Evolutionary conservation across 1,140 invertebrate genomes (phyloP), one percentile per base, ranked within the genome.

Genomic region (Drosophila parvula): DNA sequence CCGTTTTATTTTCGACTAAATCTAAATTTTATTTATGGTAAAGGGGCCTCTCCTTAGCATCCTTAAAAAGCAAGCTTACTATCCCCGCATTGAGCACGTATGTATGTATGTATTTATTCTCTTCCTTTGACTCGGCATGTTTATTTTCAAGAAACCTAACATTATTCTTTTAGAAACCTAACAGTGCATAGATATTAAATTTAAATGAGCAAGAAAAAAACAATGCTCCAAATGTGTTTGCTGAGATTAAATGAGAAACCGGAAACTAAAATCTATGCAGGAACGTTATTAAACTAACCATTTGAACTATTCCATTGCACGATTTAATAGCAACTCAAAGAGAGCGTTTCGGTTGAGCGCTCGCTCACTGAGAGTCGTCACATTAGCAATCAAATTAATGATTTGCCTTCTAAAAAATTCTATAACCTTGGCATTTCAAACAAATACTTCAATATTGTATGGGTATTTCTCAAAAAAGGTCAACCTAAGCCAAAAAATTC

Each of bases 1-100:
- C 75, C 69, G 81, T 86, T 78, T 82, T 79, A 85, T 74, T 81
- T 74, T 44, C 44, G 18, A 75, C 51, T 48, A 44, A 75, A 65
- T 18, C 32, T 18, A 45, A 56, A 45, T 22, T 77, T 30, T 53
- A 48, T 51, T 51, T 73, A 64, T 57, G 75, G 74, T 76, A 53
- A 58, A 67, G 74, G 74, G 74, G 48, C 32, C n/a, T 76, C 30
- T 67, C 55, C 28, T 32, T 32, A 38, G 47, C 62, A 48, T 43
- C 27, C 40, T 10, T 10, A 32, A 64, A 30, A n/a, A 16, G n/a
- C 38, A 53, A 53, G 45, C 44, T 59, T 48, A 22, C 14, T 34
- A 56, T 55, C 30, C 41, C 65, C 56, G 67, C 68, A 41, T 36
- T 58, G 22, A 57, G 51, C 43, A 71, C 51, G 64, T 53, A 40